Evolutionary conservation across 2,888 invertebrate genomes (phyloP).

Genomic region (Apamea epomidion): DNA sequence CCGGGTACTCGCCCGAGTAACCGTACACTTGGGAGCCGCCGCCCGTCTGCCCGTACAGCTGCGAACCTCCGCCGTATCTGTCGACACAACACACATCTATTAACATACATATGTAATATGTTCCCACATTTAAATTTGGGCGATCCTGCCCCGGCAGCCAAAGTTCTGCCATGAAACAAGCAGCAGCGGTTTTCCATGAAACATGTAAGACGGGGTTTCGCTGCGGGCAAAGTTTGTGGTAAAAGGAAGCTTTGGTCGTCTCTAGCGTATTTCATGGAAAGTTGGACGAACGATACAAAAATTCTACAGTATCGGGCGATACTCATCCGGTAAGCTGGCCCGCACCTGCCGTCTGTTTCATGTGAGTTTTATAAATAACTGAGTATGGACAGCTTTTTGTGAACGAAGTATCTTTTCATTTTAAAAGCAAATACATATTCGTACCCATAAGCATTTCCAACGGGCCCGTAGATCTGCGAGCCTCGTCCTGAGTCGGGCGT

Average conservation of each 20-base stretch:
- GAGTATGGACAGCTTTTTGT: background rate
- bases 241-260: conserved; percentile 43
- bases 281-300: conserved; percentile 33
- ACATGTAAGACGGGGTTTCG: conserved; percentile 36
- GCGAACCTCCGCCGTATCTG: conserved; percentile 89
- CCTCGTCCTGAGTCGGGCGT: conserved; percentile 89
- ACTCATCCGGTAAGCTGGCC: conserved; percentile 20
- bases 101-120: conserved; percentile 51
- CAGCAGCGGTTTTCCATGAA: conserved; percentile 42
- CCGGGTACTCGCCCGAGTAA: conserved; percentile 84
- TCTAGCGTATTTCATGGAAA: conserved; percentile 57
- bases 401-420: background rate
- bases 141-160: conserved; percentile 29
- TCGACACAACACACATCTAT: conserved; percentile 56
- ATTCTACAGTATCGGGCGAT: conserved; percentile 39
- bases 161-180: conserved; percentile 55
- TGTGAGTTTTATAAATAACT: conserved; percentile 31
- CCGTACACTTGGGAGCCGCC: conserved; percentile 91
- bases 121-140: conserved; percentile 38
- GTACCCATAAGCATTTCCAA: conserved; percentile 86
- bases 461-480: conserved; percentile 86
- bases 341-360: conserved; percentile 41
- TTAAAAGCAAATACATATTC: conserved; percentile 25
- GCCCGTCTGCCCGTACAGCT: conserved; percentile 93
- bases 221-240: conserved; percentile 50